phyloP scores from a whole-genome alignment of 2,113 vertebrate species.

The Ibidorhyncha struthersii region DNA sequence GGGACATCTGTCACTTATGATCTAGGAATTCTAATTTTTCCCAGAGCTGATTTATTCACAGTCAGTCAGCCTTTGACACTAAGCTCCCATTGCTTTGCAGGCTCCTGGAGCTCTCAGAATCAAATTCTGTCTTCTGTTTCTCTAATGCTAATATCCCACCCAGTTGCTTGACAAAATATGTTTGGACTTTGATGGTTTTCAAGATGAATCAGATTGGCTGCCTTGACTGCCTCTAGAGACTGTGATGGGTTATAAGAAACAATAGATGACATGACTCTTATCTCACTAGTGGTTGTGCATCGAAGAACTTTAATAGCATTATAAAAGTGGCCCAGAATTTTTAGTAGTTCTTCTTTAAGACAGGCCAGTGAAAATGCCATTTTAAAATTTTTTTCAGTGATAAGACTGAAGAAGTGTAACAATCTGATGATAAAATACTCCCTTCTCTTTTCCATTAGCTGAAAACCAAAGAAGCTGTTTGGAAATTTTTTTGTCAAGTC shows the following conservation, averaged over 20 bases:
- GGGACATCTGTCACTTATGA: constrained; percentile 28
- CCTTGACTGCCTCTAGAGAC: background rate
- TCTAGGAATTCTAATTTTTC: background rate
- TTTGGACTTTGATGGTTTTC: constrained; percentile 2
- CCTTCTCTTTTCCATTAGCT: constrained; percentile 6
- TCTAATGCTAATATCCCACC: constrained; percentile 10
- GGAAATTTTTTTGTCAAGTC: background rate
- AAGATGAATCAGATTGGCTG: constrained; percentile 22
- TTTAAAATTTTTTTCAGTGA: background rate
- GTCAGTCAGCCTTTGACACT: background rate
- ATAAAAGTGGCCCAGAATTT: constrained; percentile 3
- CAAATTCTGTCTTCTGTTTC: background rate
- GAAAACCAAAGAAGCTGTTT: background rate
- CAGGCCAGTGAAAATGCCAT: background rate
- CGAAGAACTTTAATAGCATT: constrained; percentile 23
- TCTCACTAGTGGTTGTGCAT: background rate
- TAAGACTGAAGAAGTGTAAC: background rate
- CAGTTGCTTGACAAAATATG: background rate
- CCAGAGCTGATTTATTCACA: background rate
- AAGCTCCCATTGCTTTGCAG: background rate
- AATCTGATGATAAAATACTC: background rate
- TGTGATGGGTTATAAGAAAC: constrained; percentile 24
- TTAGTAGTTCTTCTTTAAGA: constrained; percentile 1
- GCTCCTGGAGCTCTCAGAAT: constrained; percentile 6
- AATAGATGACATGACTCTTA: background rate